phyloP scores from a whole-genome alignment of 2,797 vertebrate species.

The Galago senegalensis region DNA sequence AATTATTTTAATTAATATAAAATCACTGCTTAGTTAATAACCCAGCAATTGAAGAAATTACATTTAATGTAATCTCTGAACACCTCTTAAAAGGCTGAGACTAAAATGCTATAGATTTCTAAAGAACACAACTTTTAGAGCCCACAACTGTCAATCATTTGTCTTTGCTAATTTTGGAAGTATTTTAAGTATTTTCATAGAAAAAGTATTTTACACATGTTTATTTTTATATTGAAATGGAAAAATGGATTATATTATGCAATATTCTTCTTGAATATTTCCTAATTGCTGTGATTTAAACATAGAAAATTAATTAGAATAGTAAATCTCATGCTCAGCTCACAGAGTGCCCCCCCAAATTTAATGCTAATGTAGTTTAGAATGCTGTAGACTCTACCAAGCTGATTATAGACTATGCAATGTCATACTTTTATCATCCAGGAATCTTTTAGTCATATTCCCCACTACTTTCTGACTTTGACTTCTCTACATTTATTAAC shows the following conservation, averaged over 20 bases:
- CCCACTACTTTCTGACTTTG: not conserved
- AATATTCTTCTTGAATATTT: not conserved
- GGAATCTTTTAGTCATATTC: not conserved
- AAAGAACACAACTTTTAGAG: not conserved
- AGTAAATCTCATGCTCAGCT: not conserved
- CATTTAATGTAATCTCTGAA: not conserved
- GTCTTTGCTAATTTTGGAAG: not conserved
- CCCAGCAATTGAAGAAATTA: not conserved
- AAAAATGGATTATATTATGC: not conserved
- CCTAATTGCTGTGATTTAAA: not conserved
- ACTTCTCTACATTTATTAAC: not conserved
- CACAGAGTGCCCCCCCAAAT: not conserved
- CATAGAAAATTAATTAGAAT: not conserved
- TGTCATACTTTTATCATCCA: not conserved
- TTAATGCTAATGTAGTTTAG: not conserved
- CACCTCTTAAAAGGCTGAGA: not conserved
- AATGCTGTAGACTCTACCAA: not conserved
- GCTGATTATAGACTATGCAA: not conserved
- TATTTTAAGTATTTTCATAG: conserved; percentile 23
- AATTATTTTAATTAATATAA: conserved; percentile 19
- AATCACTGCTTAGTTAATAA: not conserved
- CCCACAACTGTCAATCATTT: not conserved
- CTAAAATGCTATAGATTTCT: not conserved
- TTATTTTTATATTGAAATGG: not conserved
- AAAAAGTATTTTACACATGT: not conserved